phyloP scores from a whole-genome alignment of 2,113 vertebrate species.

The Nyctereutes procyonoides region DNA sequence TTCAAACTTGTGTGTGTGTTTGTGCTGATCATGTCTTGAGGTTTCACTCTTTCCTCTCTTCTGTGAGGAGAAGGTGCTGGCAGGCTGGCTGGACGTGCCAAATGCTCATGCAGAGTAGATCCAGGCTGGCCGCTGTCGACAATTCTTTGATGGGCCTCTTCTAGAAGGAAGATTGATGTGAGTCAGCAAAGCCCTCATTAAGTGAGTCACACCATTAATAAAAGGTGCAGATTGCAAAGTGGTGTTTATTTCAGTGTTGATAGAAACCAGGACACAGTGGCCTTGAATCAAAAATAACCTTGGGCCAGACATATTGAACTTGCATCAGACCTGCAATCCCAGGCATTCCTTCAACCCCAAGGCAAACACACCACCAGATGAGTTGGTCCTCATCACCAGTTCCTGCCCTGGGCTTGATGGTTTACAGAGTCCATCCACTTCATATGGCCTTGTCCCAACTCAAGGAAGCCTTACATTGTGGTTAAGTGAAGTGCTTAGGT shows the following conservation, averaged over 20 bases:
- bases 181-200: conserved; percentile 72
- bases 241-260: conserved; percentile 76
- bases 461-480: neutral
- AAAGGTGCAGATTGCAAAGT: conserved; percentile 71
- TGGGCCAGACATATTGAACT: neutral
- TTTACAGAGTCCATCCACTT: neutral
- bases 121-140: conserved; percentile 67
- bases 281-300: conserved; percentile 32
- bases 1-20: conserved; percentile 30
- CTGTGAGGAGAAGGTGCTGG: neutral
- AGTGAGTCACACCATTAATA: conserved; percentile 68
- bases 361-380: neutral
- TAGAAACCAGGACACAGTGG: conserved; percentile 46
- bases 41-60: neutral
- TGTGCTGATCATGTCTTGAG: neutral
- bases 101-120: neutral
- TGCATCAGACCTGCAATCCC: conserved; percentile 34
- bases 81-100: neutral
- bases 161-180: conserved; percentile 73
- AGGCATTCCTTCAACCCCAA: neutral
- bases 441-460: neutral
- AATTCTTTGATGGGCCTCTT: conserved; percentile 57
- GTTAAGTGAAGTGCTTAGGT: neutral
- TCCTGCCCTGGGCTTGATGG: neutral
- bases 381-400: neutral